phyloP scores from a whole-genome alignment of 2,888 invertebrate species.

The Sialis lutaria region DNA sequence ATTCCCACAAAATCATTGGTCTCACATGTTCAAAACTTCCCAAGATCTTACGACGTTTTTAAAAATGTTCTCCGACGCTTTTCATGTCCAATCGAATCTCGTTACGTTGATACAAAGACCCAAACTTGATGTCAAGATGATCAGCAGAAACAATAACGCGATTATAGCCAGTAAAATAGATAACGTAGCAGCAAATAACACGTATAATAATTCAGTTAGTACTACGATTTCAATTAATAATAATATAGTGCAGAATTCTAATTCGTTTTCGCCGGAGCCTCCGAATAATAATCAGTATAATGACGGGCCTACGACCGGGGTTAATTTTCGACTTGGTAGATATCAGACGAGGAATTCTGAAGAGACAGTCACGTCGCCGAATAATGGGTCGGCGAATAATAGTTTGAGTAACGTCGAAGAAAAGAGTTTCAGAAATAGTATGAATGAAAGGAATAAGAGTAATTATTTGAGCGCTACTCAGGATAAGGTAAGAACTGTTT shows the following conservation, averaged over 20 bases:
- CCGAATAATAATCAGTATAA: background rate
- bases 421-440: conserved; percentile 24
- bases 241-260: background rate
- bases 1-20: conserved; percentile 62
- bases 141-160: background rate
- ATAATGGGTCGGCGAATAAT: conserved; percentile 18
- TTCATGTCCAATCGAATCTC: conserved; percentile 84
- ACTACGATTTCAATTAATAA: background rate
- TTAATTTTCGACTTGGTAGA: conserved; percentile 2
- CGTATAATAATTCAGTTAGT: background rate
- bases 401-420: conserved; percentile 33
- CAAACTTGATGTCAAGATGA: conserved; percentile 36
- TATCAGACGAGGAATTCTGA: background rate
- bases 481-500: no score
- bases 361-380: background rate
- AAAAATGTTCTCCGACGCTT: conserved; percentile 84
- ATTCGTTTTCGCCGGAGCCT: background rate
- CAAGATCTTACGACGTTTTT: conserved; percentile 80
- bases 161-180: background rate
- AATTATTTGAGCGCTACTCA: no score
- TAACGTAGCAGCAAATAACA: background rate
- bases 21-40: conserved; percentile 78
- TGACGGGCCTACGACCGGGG: background rate
- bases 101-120: conserved; percentile 67
- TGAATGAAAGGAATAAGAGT: conserved; percentile 18